These are phyloP conservation scores for Lasioglossum villosulum DNA, from an alignment of 2,888 invertebrate genomes.

Conservation along the genomic window DNA sequence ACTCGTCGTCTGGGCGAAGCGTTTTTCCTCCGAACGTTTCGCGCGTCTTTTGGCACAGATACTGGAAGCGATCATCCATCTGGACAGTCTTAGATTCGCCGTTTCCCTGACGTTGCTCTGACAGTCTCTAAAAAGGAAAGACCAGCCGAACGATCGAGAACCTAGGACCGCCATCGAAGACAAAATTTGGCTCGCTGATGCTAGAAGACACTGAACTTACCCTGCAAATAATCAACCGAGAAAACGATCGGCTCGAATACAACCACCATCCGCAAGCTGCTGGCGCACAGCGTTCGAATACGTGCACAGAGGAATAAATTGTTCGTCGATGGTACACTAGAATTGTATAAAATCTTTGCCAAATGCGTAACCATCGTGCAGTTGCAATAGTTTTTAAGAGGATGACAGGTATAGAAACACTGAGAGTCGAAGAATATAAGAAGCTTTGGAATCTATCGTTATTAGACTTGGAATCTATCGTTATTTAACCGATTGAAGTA, in stretches of 20 bases:
- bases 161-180: conserved; percentile 18
- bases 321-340: not conserved
- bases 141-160: conserved; percentile 29
- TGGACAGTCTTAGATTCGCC: conserved; percentile 13
- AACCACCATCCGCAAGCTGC: not conserved
- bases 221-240: conserved; percentile 50
- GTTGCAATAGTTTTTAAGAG: not conserved
- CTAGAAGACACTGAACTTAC: conserved; percentile 58
- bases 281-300: not conserved
- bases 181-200: conserved; percentile 8
- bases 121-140: conserved; percentile 20
- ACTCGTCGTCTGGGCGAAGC: not conserved
- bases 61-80: conserved; percentile 51
- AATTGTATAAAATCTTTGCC: not conserved
- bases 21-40: conserved; percentile 19
- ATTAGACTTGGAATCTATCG: not conserved
- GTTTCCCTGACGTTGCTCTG: not conserved
- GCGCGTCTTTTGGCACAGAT: conserved; percentile 61
- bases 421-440: not conserved
- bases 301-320: not conserved
- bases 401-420: not conserved
- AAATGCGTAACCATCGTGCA: not conserved
- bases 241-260: conserved; percentile 33
- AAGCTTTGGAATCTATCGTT: not conserved
- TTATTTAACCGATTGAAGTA: too few relatives aligned